Percentiles rank a stretch among this genome's conserved stretches.
Evolutionary conservation across 2,113 vertebrate genomes (phyloP).

Genomic region (Phalacrocorax brasilianus): DNA sequence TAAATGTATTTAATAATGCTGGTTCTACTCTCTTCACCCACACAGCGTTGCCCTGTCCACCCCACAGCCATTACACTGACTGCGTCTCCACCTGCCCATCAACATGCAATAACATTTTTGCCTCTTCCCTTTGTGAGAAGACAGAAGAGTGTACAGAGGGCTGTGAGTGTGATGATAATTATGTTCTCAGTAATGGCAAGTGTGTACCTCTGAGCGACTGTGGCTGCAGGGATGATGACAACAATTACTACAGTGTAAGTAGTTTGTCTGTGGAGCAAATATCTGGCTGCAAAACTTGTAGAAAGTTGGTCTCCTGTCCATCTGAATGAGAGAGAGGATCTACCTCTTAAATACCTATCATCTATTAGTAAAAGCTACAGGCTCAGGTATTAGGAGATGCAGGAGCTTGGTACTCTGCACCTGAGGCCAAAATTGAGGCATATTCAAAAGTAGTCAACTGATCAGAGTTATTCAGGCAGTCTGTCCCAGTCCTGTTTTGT

Average conservation of each 20-base stretch:
- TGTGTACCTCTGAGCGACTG: slow-evolving; percentile 81
- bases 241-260: slow-evolving; percentile 76
- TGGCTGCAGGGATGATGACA: slow-evolving; percentile 78
- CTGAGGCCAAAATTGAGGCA: neutral
- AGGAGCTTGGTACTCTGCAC: neutral
- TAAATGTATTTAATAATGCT: neutral
- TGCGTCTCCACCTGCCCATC: slow-evolving; percentile 79
- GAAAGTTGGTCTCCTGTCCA: neutral
- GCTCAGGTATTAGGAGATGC: neutral
- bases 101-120: slow-evolving; percentile 77
- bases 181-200: slow-evolving; percentile 65
- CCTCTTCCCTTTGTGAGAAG: slow-evolving; percentile 71
- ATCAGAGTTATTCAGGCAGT: neutral
- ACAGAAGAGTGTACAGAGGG: slow-evolving; percentile 71
- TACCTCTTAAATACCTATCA: neutral
- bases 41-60: slow-evolving; percentile 74
- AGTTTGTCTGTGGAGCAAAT: neutral
- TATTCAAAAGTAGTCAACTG: neutral
- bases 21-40: neutral
- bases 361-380: neutral
- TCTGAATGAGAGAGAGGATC: neutral
- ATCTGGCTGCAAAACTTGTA: neutral
- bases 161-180: slow-evolving; percentile 80
- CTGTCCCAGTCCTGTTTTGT: neutral
- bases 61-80: slow-evolving; percentile 74